These are phyloP conservation scores for Leptinotarsa lineolata DNA, from an alignment of 1,140 invertebrate genomes.

Conservation along the genomic window DNA sequence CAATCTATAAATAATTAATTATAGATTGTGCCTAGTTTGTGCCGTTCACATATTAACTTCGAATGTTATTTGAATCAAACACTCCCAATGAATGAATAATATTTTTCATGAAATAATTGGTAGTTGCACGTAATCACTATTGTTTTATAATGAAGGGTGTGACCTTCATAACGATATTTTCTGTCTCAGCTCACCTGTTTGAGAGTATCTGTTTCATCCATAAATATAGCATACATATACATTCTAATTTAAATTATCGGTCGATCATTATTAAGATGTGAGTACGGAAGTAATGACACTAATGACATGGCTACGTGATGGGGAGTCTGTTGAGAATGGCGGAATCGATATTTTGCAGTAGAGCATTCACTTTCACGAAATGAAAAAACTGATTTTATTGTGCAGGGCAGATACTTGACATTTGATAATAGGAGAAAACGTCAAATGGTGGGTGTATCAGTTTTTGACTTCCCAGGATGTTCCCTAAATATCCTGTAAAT, in stretches of 20 bases:
- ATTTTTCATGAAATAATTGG: conserved; percentile 11
- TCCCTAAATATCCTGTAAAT: too few species aligned
- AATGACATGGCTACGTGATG: background rate
- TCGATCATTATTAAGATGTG: background rate
- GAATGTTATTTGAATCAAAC: background rate
- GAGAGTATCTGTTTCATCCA: conserved; percentile 2
- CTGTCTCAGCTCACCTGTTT: background rate
- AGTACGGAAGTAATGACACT: background rate
- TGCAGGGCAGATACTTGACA: too few species aligned
- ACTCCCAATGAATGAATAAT: conserved; percentile 19
- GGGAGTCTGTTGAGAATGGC: background rate
- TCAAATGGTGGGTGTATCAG: too few species aligned
- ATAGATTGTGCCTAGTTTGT: background rate
- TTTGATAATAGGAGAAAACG: too few species aligned
- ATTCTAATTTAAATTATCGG: background rate
- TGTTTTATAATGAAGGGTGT: conserved; percentile 18
- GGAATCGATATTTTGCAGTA: background rate
- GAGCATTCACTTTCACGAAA: background rate
- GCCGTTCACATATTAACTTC: conserved; percentile 12
- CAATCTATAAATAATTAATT: conserved; percentile 10
- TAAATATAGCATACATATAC: background rate
- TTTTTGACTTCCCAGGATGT: too few species aligned
- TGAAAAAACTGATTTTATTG: too few species aligned
- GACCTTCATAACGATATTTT: background rate
- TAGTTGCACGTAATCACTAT: conserved; percentile 11